Evolutionary conservation across 2,797 vertebrate species (phyloP).

Genomic region (Botia almorhae): DNA sequence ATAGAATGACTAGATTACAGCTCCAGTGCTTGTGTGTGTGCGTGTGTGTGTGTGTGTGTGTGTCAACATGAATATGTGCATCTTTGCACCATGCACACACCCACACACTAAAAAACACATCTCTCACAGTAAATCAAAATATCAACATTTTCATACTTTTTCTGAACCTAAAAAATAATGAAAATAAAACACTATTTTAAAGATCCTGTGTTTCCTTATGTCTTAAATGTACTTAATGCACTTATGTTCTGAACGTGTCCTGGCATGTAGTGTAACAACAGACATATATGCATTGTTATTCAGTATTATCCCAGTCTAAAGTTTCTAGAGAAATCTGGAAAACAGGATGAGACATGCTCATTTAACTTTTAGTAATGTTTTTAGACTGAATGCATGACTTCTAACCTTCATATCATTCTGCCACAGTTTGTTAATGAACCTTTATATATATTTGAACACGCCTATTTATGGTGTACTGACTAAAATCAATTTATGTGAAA

Average conservation of each 20-base stretch:
- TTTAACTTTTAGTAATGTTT: neutral
- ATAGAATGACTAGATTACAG: neutral
- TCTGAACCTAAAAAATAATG: neutral
- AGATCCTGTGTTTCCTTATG: neutral
- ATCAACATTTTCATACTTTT: neutral
- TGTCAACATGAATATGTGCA: neutral
- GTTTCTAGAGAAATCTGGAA: neutral
- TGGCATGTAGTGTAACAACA: constrained; percentile 14
- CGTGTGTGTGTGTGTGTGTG: too few species aligned
- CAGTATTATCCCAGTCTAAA: neutral
- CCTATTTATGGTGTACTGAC: neutral
- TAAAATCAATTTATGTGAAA: neutral
- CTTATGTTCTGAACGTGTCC: constrained; percentile 22
- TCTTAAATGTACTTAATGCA: neutral
- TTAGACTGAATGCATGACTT: neutral
- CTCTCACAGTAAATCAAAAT: neutral
- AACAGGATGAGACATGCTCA: constrained; percentile 24
- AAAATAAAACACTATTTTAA: constrained; percentile 10
- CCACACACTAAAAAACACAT: neutral
- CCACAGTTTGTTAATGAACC: neutral
- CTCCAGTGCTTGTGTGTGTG: neutral
- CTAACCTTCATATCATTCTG: neutral
- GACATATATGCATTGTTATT: constrained; percentile 19
- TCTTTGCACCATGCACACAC: constrained; percentile 11
- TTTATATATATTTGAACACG: neutral